phyloP scores from a whole-genome alignment of 2,113 vertebrate species.

The Spermophilus dauricus region DNA sequence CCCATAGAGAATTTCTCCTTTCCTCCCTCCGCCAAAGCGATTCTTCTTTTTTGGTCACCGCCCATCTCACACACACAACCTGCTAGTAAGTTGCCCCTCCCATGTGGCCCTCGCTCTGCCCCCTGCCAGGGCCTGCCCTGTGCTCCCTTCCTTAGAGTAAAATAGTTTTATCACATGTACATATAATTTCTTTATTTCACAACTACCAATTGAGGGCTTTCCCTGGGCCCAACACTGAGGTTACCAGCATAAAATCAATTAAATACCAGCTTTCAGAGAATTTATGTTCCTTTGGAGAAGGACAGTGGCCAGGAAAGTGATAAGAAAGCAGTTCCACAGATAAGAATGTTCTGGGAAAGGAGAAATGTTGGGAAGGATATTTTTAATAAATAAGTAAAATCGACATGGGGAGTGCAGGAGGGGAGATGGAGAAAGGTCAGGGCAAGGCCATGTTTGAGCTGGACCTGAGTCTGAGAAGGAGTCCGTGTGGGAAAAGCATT shows the following conservation, averaged over 20 bases:
- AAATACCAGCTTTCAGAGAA: neutral
- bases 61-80: neutral
- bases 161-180: neutral
- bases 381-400: neutral
- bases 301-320: neutral
- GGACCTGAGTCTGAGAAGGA: too few species aligned
- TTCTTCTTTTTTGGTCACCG: neutral
- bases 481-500: neutral
- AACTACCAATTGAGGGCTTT: neutral
- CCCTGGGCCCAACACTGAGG: neutral
- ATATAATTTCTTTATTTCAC: neutral
- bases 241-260: neutral
- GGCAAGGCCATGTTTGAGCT: neutral
- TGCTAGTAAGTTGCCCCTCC: neutral
- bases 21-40: neutral
- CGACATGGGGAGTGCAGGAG: neutral
- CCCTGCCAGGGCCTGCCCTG: accelerated
- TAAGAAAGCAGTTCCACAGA: neutral
- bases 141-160: neutral
- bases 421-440: neutral
- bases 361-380: neutral
- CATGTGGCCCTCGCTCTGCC: neutral
- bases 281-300: neutral
- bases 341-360: neutral
- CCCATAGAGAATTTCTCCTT: neutral